Conservation (phyloP, 1,140 invertebrate species). For the Arion vulgaris region DNA sequence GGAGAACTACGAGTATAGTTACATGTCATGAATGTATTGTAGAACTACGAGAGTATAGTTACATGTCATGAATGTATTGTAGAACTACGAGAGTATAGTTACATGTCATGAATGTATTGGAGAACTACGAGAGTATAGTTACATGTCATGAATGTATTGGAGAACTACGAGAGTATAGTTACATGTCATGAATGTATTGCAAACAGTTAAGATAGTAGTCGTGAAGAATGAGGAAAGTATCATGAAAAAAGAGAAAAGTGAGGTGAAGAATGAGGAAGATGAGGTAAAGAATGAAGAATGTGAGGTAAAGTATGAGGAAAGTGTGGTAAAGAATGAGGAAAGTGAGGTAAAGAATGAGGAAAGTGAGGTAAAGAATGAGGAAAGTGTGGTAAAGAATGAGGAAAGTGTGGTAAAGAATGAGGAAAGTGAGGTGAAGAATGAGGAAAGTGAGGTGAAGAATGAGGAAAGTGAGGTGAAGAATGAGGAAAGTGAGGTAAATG, state of each 20-base stretch:
- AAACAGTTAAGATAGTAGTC: too few relatives aligned
- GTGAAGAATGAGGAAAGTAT: too few relatives aligned
- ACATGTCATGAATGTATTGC: too few relatives aligned
- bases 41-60: too few relatives aligned
- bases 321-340: not conserved
- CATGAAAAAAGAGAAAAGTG: conserved; percentile 23
- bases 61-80: too few relatives aligned
- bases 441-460: not conserved
- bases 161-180: too few relatives aligned
- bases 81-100: too few relatives aligned
- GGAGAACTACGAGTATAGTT: too few relatives aligned
- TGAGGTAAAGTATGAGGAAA: conserved; percentile 18
- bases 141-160: too few relatives aligned
- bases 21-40: too few relatives aligned
- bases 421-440: not conserved
- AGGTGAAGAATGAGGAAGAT: conserved; percentile 1
- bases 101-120: too few relatives aligned
- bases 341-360: conserved; percentile 7
- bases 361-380: not conserved
- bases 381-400: not conserved
- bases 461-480: not conserved
- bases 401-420: not conserved
- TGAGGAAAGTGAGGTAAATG: not conserved
- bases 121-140: too few relatives aligned
- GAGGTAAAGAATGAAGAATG: conserved; percentile 1